Percentiles rank a stretch among this genome's conserved stretches.
These are phyloP conservation scores for Embidobia sp. DNA, from an alignment of 2,888 invertebrate species.

Conservation along the genomic window DNA sequence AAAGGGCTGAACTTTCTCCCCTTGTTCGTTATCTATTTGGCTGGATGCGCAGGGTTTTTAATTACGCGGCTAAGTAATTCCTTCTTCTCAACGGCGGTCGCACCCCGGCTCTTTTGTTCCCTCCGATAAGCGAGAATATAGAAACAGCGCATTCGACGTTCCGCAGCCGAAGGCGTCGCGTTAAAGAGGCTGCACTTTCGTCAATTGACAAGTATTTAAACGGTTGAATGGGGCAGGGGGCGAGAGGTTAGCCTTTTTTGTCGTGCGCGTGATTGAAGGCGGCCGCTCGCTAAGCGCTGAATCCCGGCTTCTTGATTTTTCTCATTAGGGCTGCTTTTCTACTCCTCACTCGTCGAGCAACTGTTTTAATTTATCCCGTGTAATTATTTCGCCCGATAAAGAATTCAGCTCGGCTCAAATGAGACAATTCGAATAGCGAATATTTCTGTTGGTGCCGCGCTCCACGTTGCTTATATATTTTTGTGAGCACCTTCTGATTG, in stretches of 20 bases:
- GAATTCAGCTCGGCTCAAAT: conserved; percentile 35
- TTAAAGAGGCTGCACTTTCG: conserved; percentile 31
- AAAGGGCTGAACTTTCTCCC: conserved; percentile 71
- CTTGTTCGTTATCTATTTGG: conserved; percentile 77
- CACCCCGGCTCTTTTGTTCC: conserved; percentile 41
- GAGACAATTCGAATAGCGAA: too few species aligned
- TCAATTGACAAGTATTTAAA: conserved; percentile 43
- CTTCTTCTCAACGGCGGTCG: conserved; percentile 69
- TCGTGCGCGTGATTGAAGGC: conserved; percentile 19
- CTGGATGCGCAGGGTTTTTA: conserved; percentile 78
- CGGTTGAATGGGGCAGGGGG: neutral
- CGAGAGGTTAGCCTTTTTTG: conserved; percentile 3
- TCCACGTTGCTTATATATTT: too few species aligned
- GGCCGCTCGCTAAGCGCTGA: conserved; percentile 24
- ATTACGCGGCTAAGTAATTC: conserved; percentile 79
- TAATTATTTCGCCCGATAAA: conserved; percentile 55
- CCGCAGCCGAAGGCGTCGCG: conserved; percentile 47
- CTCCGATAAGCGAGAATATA: conserved; percentile 66
- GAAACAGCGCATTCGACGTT: conserved; percentile 72
- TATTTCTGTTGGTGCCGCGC: too few species aligned
- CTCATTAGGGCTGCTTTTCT: conserved; percentile 35
- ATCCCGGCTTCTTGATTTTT: conserved; percentile 49
- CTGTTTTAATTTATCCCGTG: conserved; percentile 51
- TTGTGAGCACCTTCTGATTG: too few species aligned
- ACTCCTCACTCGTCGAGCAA: conserved; percentile 22